Conservation (phyloP, 2,888 invertebrate genomes). For the Pammene fasciana region DNA sequence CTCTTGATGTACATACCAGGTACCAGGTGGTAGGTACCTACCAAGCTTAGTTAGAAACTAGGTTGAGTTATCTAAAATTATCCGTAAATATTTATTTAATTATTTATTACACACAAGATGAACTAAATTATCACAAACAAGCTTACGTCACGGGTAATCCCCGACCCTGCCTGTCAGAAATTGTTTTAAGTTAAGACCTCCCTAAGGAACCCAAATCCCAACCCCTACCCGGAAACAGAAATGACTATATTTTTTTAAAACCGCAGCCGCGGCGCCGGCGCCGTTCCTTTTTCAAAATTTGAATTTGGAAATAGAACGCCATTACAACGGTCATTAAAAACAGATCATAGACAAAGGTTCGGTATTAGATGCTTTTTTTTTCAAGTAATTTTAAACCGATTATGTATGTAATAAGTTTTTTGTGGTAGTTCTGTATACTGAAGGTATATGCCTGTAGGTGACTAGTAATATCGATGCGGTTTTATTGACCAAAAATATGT, state of each 20-base stretch:
- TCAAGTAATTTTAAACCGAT: conserved; percentile 61
- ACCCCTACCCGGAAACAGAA: conserved; percentile 56
- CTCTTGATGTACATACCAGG: too few species aligned
- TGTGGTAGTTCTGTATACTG: background rate
- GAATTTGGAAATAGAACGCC: conserved; percentile 72
- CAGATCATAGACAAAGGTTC: conserved; percentile 67
- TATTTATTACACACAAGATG: too few species aligned
- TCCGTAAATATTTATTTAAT: too few species aligned
- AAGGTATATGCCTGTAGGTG: background rate
- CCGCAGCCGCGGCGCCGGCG: conserved; percentile 56
- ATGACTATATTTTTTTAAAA: conserved; percentile 61
- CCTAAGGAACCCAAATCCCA: conserved; percentile 45
- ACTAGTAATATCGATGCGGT: background rate
- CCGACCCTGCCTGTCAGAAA: background rate
- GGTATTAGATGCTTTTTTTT: conserved; percentile 46
- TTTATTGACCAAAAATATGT: background rate
- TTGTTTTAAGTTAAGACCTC: background rate
- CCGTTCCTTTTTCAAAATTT: conserved; percentile 58
- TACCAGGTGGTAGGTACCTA: too few species aligned
- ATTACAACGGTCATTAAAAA: conserved; percentile 75
- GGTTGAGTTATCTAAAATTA: too few species aligned
- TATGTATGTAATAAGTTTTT: conserved; percentile 53
- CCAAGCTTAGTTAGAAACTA: too few species aligned
- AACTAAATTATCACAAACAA: too few species aligned
- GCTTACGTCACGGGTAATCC: too few species aligned